Base-by-base conservation (phyloP, 2,888 invertebrate genomes). In the Chalcis sispes region DNA sequence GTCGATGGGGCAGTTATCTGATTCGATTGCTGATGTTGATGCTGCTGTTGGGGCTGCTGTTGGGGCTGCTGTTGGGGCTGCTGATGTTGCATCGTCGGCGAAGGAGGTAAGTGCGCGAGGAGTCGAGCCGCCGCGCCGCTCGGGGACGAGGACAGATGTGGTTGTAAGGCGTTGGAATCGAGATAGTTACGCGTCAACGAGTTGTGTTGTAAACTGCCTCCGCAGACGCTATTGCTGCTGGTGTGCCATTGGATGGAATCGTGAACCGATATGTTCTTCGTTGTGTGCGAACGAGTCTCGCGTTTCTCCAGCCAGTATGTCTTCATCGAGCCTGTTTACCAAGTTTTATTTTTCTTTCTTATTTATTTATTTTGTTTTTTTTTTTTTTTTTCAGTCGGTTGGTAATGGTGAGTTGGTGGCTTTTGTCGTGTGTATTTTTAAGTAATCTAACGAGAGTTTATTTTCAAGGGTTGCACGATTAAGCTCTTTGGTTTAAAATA, bases 261-360 rank as follows among this genome's bases (percentile, higher is more conserved):
- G 52, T 84, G 82, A 61, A 86, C 83, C 83, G 89, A 79, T 25
- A 86, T 84, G 82, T 85, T 84, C 56, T 83, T 82, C 79, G 85
- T 48, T 27, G 89, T 81, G 1, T 92, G 91, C 2, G 92, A 90
- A 29, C 95, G 90, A 50, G 92, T 91, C 82, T 94, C 94, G 66
- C 94, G 91, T 46, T 93, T 93, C 84, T 94, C 92, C 71, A 96
- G 89, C 96, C 96, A 96, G 87, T 95, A 96, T 0, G 96, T 96
- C 89, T 96, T 96, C 96, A 96, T 96, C 69, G 91, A 90, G 62
- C 94, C 94, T 94, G 50, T n/a, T n/a, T n/a, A n/a, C n/a, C n/a
- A n/a, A n/a, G n/a, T n/a, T n/a, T n/a, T n/a, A n/a, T n/a, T n/a
- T n/a, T n/a, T n/a, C n/a, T n/a, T n/a, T n/a, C n/a, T n/a, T n/a